These are phyloP conservation scores for Hirtodrosophila confusa DNA, from an alignment of 2,888 invertebrate species.

Conservation along the genomic window DNA sequence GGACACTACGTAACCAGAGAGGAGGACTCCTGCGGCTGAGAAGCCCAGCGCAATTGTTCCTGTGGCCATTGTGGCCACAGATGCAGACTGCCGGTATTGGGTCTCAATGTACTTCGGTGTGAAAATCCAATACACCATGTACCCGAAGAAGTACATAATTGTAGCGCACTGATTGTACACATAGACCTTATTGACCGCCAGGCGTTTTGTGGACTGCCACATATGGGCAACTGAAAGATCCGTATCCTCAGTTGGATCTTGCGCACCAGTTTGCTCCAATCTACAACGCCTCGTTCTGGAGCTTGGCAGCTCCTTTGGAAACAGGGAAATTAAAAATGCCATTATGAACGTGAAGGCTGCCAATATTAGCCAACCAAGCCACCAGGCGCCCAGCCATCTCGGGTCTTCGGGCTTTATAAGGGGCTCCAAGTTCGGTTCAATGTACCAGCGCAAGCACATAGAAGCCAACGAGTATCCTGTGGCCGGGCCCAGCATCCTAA, in stretches of 20 bases:
- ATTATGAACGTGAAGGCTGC: slow-evolving; percentile 86
- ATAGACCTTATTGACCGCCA: slow-evolving; percentile 87
- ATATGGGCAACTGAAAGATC: slow-evolving; percentile 85
- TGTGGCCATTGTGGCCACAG: slow-evolving; percentile 88
- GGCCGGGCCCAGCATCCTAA: slow-evolving; percentile 86
- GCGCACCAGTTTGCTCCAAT: slow-evolving; percentile 40
- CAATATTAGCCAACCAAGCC: slow-evolving; percentile 89
- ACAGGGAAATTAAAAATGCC: slow-evolving; percentile 86
- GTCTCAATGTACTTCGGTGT: slow-evolving; percentile 93
- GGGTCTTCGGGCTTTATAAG: slow-evolving; percentile 88
- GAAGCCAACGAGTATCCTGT: slow-evolving; percentile 88
- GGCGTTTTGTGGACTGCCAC: slow-evolving; percentile 86
- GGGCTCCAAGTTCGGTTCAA: slow-evolving; percentile 87
- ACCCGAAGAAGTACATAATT: slow-evolving; percentile 89
- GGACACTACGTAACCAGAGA: slow-evolving; percentile 87
- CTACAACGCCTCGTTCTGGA: slow-evolving; percentile 85
- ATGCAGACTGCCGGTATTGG: slow-evolving; percentile 90
- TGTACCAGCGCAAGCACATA: slow-evolving; percentile 87
- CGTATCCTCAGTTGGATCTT: slow-evolving; percentile 29
- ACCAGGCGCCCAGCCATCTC: slow-evolving; percentile 92
- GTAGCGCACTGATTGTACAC: slow-evolving; percentile 89
- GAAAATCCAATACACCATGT: slow-evolving; percentile 91
- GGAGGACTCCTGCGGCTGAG: slow-evolving; percentile 88
- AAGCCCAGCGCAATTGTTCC: slow-evolving; percentile 88
- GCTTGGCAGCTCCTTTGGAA: slow-evolving; percentile 88